A percentile compares a stretch with the other conserved stretches of the same genome.
Evolutionary conservation across 2,797 vertebrate species (phyloP).

Genomic region (Hapalemur alaotrensis): DNA sequence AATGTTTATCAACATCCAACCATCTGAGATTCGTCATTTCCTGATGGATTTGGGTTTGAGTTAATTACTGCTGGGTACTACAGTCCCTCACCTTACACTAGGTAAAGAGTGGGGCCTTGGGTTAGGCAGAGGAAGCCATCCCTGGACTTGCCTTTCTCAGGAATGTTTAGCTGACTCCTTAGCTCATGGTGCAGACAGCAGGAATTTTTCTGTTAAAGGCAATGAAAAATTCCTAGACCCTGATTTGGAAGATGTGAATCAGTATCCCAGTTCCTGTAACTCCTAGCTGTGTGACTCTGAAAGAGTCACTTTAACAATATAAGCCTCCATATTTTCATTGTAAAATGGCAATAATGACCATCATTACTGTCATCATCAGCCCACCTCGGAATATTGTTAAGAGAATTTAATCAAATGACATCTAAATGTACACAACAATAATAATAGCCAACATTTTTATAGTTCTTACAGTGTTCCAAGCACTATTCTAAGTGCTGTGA

Average conservation of each 20-base stretch:
- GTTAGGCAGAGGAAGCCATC: neutral
- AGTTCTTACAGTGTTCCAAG: neutral
- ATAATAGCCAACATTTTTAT: neutral
- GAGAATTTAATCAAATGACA: neutral
- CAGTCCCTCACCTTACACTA: neutral
- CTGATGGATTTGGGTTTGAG: neutral
- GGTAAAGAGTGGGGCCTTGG: no score
- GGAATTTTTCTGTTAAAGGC: neutral
- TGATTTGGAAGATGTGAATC: neutral
- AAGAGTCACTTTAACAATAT: no score
- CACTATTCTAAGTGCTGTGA: neutral
- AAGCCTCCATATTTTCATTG: neutral
- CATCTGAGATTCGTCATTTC: neutral
- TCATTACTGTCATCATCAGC: neutral
- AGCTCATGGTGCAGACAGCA: neutral
- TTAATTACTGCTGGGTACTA: neutral
- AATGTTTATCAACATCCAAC: neutral
- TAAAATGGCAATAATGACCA: neutral
- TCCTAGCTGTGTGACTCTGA: neutral
- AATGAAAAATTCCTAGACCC: neutral
- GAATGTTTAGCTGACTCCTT: neutral
- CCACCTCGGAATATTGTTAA: neutral
- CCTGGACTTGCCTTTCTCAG: neutral
- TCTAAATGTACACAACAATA: neutral
- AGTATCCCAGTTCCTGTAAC: neutral